Base-by-base conservation (phyloP, 1,140 invertebrate species). In the Eulimnadia texana region DNA sequence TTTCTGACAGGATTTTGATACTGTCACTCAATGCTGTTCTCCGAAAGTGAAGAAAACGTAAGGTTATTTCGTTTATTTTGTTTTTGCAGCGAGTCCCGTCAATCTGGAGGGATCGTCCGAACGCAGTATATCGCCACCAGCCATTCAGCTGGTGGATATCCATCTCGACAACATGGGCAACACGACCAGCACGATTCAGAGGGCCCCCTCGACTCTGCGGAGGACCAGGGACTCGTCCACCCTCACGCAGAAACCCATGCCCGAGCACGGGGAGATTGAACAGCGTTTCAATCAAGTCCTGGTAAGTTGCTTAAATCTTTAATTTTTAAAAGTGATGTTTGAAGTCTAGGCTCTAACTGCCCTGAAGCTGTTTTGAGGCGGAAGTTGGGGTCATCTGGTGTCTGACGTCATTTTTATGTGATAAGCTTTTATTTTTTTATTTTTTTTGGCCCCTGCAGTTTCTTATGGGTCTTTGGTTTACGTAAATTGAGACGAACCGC, bases 271-370 rank as follows among this genome's bases (percentile, higher is more conserved):
- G 66, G 92, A 95, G 74, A 78, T 95, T 73, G 92, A 94, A 73
- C 83, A 84, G 67, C 79, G 90, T 66, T 95, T 94, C 74, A 90
- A 90, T 65, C 93, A 93, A 89, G 90, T 94, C 69, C 76, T 95
- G 83, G 92, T 94, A 74, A 87, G 88, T 79, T n/a, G n/a, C n/a
- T n/a, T n/a, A n/a, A n/a, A n/a, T n/a, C n/a, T 64, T 51, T 50
- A 16, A 29, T 42, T 56, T 51, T 55, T 10, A 3, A 54, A 54
- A 54, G 16, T 13, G n/a, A n/a, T n/a, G n/a, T n/a, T n/a, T n/a
- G n/a, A n/a, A n/a, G n/a, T n/a, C n/a, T n/a, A n/a, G n/a, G n/a
- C n/a, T n/a, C n/a, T n/a, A n/a, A n/a, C 19, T n/a, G 19, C 55
- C 28, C 9, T 58, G 22, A 58, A n/a, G 28, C 24, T n/a, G 27